A percentile compares a stretch with the other conserved stretches of the same genome.
Conservation (phyloP, 2,888 invertebrate genomes). For the Anoplius nigerrimus region DNA sequence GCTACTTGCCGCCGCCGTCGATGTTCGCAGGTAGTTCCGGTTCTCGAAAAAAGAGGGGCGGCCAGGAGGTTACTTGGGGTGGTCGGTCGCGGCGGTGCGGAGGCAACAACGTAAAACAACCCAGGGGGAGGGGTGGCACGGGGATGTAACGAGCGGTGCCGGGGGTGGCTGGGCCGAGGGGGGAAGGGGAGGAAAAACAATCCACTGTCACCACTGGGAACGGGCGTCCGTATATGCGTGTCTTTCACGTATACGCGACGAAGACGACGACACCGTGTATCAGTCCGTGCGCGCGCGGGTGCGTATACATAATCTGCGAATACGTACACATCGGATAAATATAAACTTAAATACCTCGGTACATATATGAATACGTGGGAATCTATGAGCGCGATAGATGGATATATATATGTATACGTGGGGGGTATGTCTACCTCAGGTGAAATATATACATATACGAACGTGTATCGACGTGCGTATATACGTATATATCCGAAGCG, state of each 20-base stretch:
- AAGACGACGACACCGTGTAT: too few relatives aligned
- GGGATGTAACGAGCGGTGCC: too few relatives aligned
- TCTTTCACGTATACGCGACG: too few relatives aligned
- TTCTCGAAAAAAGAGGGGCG: slow-evolving; percentile 29
- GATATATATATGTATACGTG: slow-evolving; percentile 24
- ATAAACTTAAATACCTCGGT: slow-evolving; percentile 32
- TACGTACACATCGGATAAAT: background rate
- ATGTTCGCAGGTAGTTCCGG: slow-evolving; percentile 43
- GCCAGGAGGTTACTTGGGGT: background rate
- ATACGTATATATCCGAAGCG: slow-evolving; percentile 17
- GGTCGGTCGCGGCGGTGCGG: too few relatives aligned
- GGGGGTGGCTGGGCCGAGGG: too few relatives aligned
- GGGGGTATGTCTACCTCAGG: too few relatives aligned
- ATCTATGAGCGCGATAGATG: too few relatives aligned
- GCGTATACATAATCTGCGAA: background rate
- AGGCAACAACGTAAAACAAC: slow-evolving; percentile 35
- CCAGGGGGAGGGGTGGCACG: too few relatives aligned
- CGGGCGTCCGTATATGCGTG: slow-evolving; percentile 15
- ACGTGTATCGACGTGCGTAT: slow-evolving; percentile 23
- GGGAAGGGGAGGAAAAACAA: slow-evolving; percentile 31
- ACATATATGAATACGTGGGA: too few relatives aligned
- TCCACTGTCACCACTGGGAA: slow-evolving; percentile 47
- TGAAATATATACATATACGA: slow-evolving; percentile 24
- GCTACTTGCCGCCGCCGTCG: slow-evolving; percentile 51
- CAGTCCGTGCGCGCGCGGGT: background rate